phyloP scores from a whole-genome alignment of 1,140 invertebrate species.

The Drosophila takahashii region DNA sequence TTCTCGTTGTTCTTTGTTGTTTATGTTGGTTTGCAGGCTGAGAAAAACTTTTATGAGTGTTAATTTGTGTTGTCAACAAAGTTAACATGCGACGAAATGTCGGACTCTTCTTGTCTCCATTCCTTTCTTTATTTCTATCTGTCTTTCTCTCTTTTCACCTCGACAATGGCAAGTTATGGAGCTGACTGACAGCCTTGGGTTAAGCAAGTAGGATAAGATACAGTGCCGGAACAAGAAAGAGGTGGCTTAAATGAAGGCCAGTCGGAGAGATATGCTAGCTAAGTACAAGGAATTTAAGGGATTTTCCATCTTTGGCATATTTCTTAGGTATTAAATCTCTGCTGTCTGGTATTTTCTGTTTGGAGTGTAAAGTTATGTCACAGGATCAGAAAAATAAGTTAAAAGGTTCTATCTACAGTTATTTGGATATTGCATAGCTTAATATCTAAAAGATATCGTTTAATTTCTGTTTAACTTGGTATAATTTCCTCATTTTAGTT shows the following conservation, averaged over 20 bases:
- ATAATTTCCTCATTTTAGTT: too few species aligned
- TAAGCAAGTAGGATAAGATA: slow-evolving; percentile 1
- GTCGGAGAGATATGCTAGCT: slow-evolving; percentile 9
- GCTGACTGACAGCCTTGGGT: slow-evolving; percentile 9
- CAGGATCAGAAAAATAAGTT: not conserved
- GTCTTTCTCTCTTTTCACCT: not conserved
- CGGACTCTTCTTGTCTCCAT: not conserved
- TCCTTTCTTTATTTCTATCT: not conserved
- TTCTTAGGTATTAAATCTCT: not conserved
- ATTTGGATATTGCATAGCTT: too few species aligned
- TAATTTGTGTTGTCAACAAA: slow-evolving; percentile 82
- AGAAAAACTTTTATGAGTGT: slow-evolving; percentile 77
- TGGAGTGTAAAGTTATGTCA: slow-evolving; percentile 11
- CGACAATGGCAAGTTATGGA: slow-evolving; percentile 23
- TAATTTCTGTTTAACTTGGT: too few species aligned
- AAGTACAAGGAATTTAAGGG: slow-evolving; percentile 20
- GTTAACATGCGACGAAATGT: slow-evolving; percentile 63
- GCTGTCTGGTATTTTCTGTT: not conserved
- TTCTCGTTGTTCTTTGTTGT: slow-evolving; percentile 58
- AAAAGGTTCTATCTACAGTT: too few species aligned
- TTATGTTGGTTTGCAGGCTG: slow-evolving; percentile 53
- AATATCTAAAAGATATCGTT: too few species aligned
- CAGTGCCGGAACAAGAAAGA: slow-evolving; percentile 6
- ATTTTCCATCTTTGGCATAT: slow-evolving; percentile 4
- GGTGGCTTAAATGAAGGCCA: slow-evolving; percentile 5